phyloP scores from a whole-genome alignment of 2,888 invertebrate species.

The Ophion costatus region DNA sequence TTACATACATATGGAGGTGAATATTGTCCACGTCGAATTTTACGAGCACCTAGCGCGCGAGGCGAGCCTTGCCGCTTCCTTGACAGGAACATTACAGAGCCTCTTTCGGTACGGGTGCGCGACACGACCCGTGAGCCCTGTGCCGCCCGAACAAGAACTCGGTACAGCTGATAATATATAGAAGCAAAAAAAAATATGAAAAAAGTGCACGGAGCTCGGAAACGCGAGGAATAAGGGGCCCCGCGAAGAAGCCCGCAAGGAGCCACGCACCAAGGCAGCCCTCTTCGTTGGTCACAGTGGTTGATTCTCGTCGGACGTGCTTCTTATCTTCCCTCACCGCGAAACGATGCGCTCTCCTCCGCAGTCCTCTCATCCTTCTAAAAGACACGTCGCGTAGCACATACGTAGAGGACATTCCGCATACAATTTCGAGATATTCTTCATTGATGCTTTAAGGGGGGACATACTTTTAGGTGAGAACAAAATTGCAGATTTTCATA shows the following conservation, averaged over 20 bases:
- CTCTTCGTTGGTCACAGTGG: slow-evolving; percentile 78
- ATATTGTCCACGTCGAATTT: slow-evolving; percentile 73
- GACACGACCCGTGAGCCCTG: slow-evolving; percentile 42
- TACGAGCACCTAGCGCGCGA: slow-evolving; percentile 74
- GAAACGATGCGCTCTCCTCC: slow-evolving; percentile 51
- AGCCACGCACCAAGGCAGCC: slow-evolving; percentile 34
- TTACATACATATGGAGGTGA: not conserved
- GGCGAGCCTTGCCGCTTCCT: slow-evolving; percentile 78
- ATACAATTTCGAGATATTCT: not conserved
- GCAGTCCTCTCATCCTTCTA: slow-evolving; percentile 23
- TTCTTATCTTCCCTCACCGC: slow-evolving; percentile 62
- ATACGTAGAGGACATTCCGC: slow-evolving; percentile 9
- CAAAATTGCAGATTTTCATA: too few relatives aligned
- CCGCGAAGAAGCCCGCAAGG: slow-evolving; percentile 33
- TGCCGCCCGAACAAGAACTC: slow-evolving; percentile 20
- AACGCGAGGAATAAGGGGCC: slow-evolving; percentile 54
- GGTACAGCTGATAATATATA: slow-evolving; percentile 26
- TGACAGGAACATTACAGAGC: slow-evolving; percentile 80
- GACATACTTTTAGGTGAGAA: too few relatives aligned
- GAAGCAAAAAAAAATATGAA: slow-evolving; percentile 29
- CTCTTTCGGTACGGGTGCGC: slow-evolving; percentile 55
- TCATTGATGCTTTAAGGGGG: not conserved
- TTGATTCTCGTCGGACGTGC: slow-evolving; percentile 74
- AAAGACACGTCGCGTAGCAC: slow-evolving; percentile 15
- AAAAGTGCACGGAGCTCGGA: slow-evolving; percentile 37